Evolutionary conservation across 2,888 invertebrate genomes (phyloP).

Genomic region (Smittia sp.): DNA sequence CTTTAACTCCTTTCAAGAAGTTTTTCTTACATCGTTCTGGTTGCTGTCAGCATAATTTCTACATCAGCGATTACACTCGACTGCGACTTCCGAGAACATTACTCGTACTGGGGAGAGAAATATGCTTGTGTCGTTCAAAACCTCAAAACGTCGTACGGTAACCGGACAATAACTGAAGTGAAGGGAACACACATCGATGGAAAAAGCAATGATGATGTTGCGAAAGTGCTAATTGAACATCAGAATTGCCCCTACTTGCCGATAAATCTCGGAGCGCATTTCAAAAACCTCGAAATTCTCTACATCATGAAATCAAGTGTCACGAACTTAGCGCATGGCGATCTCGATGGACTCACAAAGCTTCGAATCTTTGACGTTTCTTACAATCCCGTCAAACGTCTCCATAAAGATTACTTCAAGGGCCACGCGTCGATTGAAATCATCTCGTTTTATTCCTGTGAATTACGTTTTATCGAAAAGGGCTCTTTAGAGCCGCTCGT

Average conservation of each 20-base stretch:
- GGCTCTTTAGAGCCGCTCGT: not conserved
- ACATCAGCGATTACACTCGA: not conserved
- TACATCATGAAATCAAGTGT: conserved; percentile 5
- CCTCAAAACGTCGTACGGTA: not conserved
- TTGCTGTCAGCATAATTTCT: not conserved
- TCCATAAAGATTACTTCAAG: not conserved
- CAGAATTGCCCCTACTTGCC: conserved; percentile 7
- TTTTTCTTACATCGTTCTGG: too few species aligned
- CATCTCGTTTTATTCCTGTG: conserved; percentile 6
- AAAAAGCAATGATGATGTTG: conserved; percentile 7
- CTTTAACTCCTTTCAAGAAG: too few species aligned
- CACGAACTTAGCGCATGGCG: not conserved
- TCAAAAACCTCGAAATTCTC: not conserved
- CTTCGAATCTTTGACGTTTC: conserved; percentile 17
- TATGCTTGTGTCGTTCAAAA: conserved; percentile 21
- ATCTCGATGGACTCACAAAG: not conserved
- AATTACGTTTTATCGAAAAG: not conserved
- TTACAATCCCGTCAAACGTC: not conserved
- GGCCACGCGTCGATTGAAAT: not conserved
- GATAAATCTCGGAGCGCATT: not conserved
- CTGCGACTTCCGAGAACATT: not conserved
- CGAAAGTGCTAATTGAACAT: not conserved
- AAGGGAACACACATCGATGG: conserved; percentile 17
- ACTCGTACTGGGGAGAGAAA: not conserved
- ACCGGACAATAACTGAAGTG: not conserved